These are phyloP conservation scores for Dryoscopus gambensis DNA, from an alignment of 2,113 vertebrate species.

Conservation along the genomic window DNA sequence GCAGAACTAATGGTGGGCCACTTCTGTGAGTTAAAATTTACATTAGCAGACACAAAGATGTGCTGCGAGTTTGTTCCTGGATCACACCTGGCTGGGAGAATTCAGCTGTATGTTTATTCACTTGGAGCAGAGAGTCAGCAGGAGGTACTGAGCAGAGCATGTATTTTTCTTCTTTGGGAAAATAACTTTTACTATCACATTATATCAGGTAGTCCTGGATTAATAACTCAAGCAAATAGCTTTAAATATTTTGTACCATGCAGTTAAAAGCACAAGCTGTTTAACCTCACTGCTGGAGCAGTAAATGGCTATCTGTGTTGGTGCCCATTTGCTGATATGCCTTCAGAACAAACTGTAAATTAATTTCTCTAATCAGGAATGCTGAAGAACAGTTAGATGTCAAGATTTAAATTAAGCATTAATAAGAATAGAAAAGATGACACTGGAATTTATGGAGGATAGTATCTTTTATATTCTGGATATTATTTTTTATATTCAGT, in stretches of 20 bases:
- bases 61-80: not conserved
- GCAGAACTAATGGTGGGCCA: not conserved
- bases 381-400: not conserved
- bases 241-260: not conserved
- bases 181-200: not conserved
- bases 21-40: not conserved
- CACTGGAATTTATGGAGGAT: conserved; percentile 39
- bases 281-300: conserved; percentile 28
- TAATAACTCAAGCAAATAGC: conserved; percentile 2
- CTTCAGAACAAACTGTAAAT: conserved; percentile 38
- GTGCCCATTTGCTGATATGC: not conserved
- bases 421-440: conserved; percentile 52
- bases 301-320: not conserved
- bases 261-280: conserved; percentile 10
- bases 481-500: not conserved
- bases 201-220: not conserved
- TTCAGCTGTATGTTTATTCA: not conserved
- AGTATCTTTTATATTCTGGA: not conserved
- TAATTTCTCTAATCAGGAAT: not conserved
- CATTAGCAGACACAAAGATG: not conserved
- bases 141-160: not conserved
- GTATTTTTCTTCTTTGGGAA: not conserved
- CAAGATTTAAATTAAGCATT: conserved; percentile 57
- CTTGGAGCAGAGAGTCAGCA: not conserved
- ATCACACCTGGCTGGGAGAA: not conserved